A percentile compares a stretch with the other conserved stretches of the same genome.
Evolutionary conservation across 2,888 invertebrate species (phyloP).

Genomic region (Operophtera brumata): DNA sequence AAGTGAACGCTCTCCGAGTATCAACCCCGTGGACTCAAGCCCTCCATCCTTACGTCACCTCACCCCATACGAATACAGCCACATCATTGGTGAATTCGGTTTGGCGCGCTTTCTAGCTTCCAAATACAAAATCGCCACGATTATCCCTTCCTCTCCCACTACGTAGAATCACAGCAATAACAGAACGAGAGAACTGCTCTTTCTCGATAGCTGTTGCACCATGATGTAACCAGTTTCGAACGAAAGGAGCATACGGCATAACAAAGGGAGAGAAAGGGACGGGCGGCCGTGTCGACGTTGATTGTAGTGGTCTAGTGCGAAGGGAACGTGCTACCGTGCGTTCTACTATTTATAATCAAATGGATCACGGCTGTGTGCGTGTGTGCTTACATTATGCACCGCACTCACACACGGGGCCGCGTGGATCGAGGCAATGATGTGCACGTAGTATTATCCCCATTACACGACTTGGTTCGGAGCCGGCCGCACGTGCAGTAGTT

Average conservation of each 20-base stretch:
- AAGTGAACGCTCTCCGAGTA: slow-evolving; percentile 74
- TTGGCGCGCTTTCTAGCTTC: slow-evolving; percentile 75
- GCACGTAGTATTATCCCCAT: slow-evolving; percentile 78
- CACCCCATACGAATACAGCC: slow-evolving; percentile 67
- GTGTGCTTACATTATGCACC: slow-evolving; percentile 74
- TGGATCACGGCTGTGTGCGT: slow-evolving; percentile 64
- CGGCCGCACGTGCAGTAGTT: slow-evolving; percentile 73
- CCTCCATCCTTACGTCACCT: slow-evolving; percentile 73
- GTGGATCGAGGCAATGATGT: slow-evolving; percentile 76
- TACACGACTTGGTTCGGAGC: slow-evolving; percentile 75
- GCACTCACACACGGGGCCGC: slow-evolving; percentile 55
- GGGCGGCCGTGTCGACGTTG: slow-evolving; percentile 60
- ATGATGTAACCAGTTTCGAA: slow-evolving; percentile 71
- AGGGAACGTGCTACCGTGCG: slow-evolving; percentile 80
- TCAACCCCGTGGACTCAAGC: slow-evolving; percentile 70
- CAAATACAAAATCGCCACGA: slow-evolving; percentile 49
- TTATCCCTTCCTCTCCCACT: slow-evolving; percentile 52
- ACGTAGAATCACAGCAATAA: slow-evolving; percentile 40
- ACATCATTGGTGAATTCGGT: slow-evolving; percentile 63
- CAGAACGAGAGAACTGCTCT: slow-evolving; percentile 57
- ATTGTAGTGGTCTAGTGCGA: slow-evolving; percentile 74
- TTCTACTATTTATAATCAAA: slow-evolving; percentile 80
- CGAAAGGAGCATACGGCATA: slow-evolving; percentile 47
- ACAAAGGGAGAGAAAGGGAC: slow-evolving; percentile 50
- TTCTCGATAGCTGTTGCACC: slow-evolving; percentile 53